Evolutionary conservation across 2,113 vertebrate genomes (phyloP).

Genomic region (Rhinogobius similis): DNA sequence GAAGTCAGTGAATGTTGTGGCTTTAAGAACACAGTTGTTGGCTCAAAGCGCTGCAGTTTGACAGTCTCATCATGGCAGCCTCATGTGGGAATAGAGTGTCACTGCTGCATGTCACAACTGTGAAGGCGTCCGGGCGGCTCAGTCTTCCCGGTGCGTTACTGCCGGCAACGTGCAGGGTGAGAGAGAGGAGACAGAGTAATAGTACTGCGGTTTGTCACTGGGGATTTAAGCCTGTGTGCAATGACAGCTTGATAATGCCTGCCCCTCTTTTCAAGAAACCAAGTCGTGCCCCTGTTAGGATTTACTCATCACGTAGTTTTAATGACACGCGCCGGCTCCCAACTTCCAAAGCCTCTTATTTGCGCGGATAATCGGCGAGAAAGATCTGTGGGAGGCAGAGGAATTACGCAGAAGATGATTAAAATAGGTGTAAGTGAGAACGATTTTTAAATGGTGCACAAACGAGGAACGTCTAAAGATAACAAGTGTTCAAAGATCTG

Average conservation of each 20-base stretch:
- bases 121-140: neutral
- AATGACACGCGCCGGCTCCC: slow-evolving; percentile 19
- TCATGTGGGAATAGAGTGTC: neutral
- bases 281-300: neutral
- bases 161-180: neutral
- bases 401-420: neutral
- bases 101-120: neutral
- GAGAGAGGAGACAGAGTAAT: neutral
- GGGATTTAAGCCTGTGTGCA: neutral
- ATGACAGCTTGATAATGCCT: neutral
- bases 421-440: neutral
- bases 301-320: neutral
- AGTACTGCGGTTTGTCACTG: neutral
- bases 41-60: neutral
- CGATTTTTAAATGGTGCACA: neutral
- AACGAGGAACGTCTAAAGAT: neutral
- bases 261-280: neutral
- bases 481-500: neutral
- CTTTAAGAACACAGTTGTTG: neutral
- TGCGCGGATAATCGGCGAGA: neutral
- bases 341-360: slow-evolving; percentile 4
- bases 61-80: neutral
- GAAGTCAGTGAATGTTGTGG: neutral
- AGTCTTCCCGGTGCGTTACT: neutral
- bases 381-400: neutral